Evolutionary conservation across 2,797 vertebrate species (phyloP), one percentile per base, ranked within the genome.

Genomic region (Halcyon leucocephala): DNA sequence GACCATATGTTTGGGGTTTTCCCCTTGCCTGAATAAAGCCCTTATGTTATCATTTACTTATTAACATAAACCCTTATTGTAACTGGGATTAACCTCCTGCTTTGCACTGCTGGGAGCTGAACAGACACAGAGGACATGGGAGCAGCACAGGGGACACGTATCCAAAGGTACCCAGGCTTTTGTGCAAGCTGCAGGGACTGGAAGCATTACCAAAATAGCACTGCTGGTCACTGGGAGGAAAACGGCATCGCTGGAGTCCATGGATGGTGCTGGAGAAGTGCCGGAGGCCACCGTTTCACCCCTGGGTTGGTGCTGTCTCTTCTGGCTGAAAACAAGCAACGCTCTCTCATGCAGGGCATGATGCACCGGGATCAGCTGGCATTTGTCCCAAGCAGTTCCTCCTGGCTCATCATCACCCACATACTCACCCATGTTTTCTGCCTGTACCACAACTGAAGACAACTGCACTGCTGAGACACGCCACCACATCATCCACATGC

Each of bases 381-480:
- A 42, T 42, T 42, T 42, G 41, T 18, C 41, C 16, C 41, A 42
- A 42, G 41, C 41, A 42, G 16, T 17, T 42, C 41, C 41, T 42
- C 41, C 41, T 42, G 41, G 41, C 41, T 42, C 41, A 8, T 42
- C 41, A 42, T 42, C 41, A 42, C 16, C 41, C 41, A 42, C 41
- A 42, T 42, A 42, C 41, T 42, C 41, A 42, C 41, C 41, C 41
- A 42, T 42, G 1, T 15, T 60, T 82, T 74, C 66, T 55, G 72
- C 26, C 39, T 58, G 17, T 44, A 33, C 10, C 41, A 20, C 2
- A 0, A n/a, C 0, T 55, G n/a, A 71, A 39, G 51, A 35, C 8
- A 66, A 42, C 16, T 19, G 37, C 62, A 33, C 14, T 37, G 41
- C 20, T 11, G 28, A 66, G 22, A 33, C 33, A 20, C 3, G 17